These are phyloP conservation scores for Carettochelys insculpta DNA, from an alignment of 2,113 vertebrate genomes.

Conservation along the genomic window DNA sequence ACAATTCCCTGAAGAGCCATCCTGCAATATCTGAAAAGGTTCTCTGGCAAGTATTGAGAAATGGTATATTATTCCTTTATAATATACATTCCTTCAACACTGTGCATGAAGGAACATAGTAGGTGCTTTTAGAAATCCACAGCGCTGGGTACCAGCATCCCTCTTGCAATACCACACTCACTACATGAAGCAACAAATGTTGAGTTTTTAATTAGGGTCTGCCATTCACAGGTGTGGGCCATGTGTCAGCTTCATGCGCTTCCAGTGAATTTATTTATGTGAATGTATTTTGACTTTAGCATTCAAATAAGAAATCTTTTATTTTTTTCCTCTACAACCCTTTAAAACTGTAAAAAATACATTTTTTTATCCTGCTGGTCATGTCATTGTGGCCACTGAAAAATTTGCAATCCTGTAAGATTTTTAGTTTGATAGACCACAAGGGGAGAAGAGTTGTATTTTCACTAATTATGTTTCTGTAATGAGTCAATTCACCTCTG, in stretches of 20 bases:
- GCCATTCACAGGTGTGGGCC: not conserved
- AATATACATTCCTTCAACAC: not conserved
- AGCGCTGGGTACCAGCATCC: not conserved
- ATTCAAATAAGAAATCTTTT: conserved; percentile 6
- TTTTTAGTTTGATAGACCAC: conserved; percentile 4
- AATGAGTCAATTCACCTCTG: no score
- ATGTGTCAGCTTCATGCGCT: not conserved
- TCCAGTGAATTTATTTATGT: not conserved
- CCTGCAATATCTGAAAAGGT: not conserved
- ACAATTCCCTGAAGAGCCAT: not conserved
- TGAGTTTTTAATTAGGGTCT: conserved; percentile 37
- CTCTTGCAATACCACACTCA: not conserved
- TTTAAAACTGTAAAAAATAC: conserved; percentile 20
- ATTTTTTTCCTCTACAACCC: not conserved
- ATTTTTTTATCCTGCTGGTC: no score
- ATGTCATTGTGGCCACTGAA: not conserved
- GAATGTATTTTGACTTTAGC: not conserved
- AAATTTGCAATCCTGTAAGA: not conserved
- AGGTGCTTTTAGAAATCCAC: rapidly evolving
- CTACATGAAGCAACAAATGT: conserved; percentile 8
- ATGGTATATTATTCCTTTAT: not conserved
- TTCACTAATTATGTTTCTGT: conserved; percentile 41
- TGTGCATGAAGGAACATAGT: not conserved
- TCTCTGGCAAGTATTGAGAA: not conserved
- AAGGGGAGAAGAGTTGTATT: conserved; percentile 10